Conservation (phyloP, 1,140 invertebrate species). For the Eriosoma lanigerum region DNA sequence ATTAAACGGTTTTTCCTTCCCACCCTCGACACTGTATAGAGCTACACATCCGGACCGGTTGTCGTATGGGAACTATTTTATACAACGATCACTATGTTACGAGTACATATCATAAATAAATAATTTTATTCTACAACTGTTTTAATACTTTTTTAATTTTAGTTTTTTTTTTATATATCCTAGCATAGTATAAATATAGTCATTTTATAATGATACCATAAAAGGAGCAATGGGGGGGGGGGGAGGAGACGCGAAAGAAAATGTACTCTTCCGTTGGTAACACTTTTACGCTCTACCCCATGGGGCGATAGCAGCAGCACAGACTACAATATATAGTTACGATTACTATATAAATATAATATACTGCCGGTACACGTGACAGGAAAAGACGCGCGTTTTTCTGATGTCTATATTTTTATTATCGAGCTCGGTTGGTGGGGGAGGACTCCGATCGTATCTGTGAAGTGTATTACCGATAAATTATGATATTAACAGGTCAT, state of each 20-base stretch:
- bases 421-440: background rate
- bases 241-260: background rate
- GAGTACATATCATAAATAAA: no score
- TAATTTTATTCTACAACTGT: no score
- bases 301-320: background rate
- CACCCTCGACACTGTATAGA: background rate
- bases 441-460: conserved; percentile 1
- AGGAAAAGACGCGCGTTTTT: conserved; percentile 14
- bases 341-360: no score
- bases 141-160: no score
- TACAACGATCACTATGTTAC: no score
- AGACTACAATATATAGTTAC: background rate
- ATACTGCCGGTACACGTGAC: conserved; percentile 12
- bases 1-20: conserved; percentile 29
- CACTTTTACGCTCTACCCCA: background rate
- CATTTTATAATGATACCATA: no score
- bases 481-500: background rate
- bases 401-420: conserved; percentile 12
- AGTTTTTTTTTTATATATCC: no score
- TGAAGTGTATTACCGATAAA: no score
- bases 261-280: background rate
- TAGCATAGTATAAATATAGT: no score
- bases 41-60: conserved; percentile 21
- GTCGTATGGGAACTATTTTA: background rate
- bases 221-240: no score